These are phyloP conservation scores for Psittacus erithacus DNA, from an alignment of 2,113 vertebrate genomes.

Conservation along the genomic window DNA sequence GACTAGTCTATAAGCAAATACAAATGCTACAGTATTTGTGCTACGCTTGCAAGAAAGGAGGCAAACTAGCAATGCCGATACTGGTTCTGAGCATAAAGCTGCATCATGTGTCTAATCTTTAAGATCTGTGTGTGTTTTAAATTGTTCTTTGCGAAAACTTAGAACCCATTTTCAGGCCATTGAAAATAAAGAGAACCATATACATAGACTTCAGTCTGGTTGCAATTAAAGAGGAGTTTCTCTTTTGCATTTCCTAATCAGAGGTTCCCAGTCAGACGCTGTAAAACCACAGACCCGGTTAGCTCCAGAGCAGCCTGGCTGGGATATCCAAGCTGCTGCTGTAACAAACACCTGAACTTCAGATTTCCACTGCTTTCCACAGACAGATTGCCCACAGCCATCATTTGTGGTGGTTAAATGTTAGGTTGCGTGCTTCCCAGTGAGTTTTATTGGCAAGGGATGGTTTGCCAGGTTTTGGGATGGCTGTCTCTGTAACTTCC, in stretches of 20 bases:
- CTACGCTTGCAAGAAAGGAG: background rate
- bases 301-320: background rate
- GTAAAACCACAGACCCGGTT: background rate
- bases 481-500: background rate
- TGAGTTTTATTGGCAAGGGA: background rate
- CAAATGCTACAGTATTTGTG: background rate
- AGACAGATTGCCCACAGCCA: background rate
- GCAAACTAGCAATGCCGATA: background rate
- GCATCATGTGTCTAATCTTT: background rate
- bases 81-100: background rate
- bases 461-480: background rate
- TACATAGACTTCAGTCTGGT: background rate
- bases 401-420: constrained; percentile 4
- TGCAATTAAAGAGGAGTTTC: background rate
- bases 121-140: background rate
- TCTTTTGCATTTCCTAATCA: background rate
- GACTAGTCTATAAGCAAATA: background rate
- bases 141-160: background rate
- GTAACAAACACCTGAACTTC: constrained; percentile 12
- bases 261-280: background rate
- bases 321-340: background rate
- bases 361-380: background rate
- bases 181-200: background rate
- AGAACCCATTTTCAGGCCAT: background rate
- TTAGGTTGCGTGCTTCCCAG: background rate